These are phyloP conservation scores for Haemorhous mexicanus DNA, from an alignment of 2,113 vertebrate species.

Conservation along the genomic window DNA sequence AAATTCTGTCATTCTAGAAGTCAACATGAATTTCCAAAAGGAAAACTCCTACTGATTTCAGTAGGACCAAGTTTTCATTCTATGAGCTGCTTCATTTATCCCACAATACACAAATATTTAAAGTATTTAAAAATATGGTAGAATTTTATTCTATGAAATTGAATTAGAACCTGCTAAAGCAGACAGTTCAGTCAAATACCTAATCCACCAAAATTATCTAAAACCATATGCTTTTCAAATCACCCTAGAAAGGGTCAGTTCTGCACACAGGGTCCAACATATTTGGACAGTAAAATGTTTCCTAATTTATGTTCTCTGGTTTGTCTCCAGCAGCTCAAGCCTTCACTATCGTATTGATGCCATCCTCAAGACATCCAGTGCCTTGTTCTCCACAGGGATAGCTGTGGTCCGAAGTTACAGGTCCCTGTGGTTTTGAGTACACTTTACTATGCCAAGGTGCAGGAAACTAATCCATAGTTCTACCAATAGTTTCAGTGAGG, in stretches of 20 bases:
- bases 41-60: not conserved
- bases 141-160: slow-evolving; percentile 52
- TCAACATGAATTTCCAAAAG: not conserved
- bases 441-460: not conserved
- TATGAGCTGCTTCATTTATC: slow-evolving; percentile 38
- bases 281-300: slow-evolving; percentile 35
- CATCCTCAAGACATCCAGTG: slow-evolving; percentile 27
- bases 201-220: slow-evolving; percentile 65
- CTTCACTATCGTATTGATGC: slow-evolving; percentile 37
- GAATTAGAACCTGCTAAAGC: slow-evolving; percentile 57
- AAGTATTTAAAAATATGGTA: slow-evolving; percentile 47
- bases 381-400: slow-evolving; percentile 18
- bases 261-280: slow-evolving; percentile 45
- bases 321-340: slow-evolving; percentile 21
- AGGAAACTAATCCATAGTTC: not conserved
- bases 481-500: not conserved
- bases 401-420: not conserved
- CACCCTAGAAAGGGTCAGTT: slow-evolving; percentile 22
- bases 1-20: not conserved
- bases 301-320: slow-evolving; percentile 60
- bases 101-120: slow-evolving; percentile 14
- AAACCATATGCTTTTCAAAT: slow-evolving; percentile 65
- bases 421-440: not conserved
- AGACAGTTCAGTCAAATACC: slow-evolving; percentile 62
- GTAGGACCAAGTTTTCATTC: not conserved